These are phyloP conservation scores for Heliopora coerulea DNA, from an alignment of 92 coral and sea anemone species.

Conservation along the genomic window DNA sequence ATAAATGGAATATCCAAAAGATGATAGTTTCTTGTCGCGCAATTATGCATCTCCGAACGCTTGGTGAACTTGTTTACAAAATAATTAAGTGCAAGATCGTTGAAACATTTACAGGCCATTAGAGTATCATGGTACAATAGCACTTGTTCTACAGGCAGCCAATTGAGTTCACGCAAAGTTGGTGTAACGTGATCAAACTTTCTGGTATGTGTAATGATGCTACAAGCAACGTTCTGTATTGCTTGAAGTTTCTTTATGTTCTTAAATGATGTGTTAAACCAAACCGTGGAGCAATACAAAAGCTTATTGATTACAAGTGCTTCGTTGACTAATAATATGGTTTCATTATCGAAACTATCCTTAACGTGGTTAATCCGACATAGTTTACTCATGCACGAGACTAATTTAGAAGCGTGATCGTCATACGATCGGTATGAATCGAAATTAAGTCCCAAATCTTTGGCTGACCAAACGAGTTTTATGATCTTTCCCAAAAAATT, in stretches of 20 bases:
- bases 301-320: slow-evolving; percentile 40
- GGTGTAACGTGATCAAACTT: slow-evolving; percentile 45
- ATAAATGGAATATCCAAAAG: slow-evolving; percentile 25
- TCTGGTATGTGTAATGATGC: slow-evolving; percentile 33
- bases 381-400: slow-evolving; percentile 7
- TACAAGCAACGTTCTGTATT: slow-evolving; percentile 40
- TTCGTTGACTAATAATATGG: slow-evolving; percentile 19
- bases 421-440: background rate
- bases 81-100: slow-evolving; percentile 41
- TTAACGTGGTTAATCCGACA: slow-evolving; percentile 17
- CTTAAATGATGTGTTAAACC: slow-evolving; percentile 34
- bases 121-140: slow-evolving; percentile 37
- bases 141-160: slow-evolving; percentile 45
- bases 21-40: slow-evolving; percentile 29
- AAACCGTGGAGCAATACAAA: slow-evolving; percentile 42
- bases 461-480: background rate
- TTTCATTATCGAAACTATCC: slow-evolving; percentile 7
- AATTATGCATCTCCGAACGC: slow-evolving; percentile 34
- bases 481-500: slow-evolving; percentile 8
- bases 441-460: background rate
- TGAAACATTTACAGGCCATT: slow-evolving; percentile 43
- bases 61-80: slow-evolving; percentile 18
- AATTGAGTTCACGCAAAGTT: slow-evolving; percentile 35
- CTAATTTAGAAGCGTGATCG: background rate
- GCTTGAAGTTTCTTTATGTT: slow-evolving; percentile 41